Evolutionary conservation across 1,140 invertebrate genomes (phyloP).

Genomic region (Brachionus rubens): DNA sequence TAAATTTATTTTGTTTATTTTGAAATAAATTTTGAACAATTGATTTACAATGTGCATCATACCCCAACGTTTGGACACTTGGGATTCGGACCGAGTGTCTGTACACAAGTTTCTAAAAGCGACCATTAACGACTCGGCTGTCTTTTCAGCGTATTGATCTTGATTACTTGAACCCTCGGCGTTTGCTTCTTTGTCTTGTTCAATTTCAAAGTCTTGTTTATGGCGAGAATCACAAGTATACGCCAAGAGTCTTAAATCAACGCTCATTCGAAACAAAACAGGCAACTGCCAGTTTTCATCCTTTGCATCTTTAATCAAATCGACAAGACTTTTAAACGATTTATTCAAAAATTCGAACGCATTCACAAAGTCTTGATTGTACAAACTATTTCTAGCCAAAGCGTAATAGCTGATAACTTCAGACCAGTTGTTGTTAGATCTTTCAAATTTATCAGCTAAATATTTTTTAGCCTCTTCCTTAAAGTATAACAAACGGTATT

Average conservation of each 20-base stretch:
- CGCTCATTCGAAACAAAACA: conserved; percentile 79
- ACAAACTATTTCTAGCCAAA: conserved; percentile 19
- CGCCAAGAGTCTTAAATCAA: conserved; percentile 81
- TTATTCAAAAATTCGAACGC: conserved; percentile 39
- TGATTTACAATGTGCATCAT: conserved; percentile 95
- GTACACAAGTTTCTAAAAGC: conserved; percentile 92
- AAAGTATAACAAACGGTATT: conserved; percentile 2
- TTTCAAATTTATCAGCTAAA: neutral
- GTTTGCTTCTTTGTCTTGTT: conserved; percentile 51
- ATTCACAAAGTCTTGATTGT: neutral
- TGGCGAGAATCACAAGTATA: conserved; percentile 48
- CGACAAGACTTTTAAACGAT: conserved; percentile 29
- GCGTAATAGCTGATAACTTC: conserved; percentile 22
- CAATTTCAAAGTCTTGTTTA: conserved; percentile 53
- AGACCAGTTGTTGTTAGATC: neutral
- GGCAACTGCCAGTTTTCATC: conserved; percentile 94
- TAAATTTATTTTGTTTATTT: conserved; percentile 84
- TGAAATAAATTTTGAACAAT: conserved; percentile 92
- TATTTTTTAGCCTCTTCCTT: neutral
- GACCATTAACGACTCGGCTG: conserved; percentile 85
- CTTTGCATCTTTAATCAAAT: conserved; percentile 61
- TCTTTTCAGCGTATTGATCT: conserved; percentile 82
- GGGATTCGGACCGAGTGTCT: conserved; percentile 79
- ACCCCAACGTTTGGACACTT: conserved; percentile 87
- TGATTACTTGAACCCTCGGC: conserved; percentile 59